phyloP scores from a whole-genome alignment of 2,888 invertebrate genomes.

The Scotopteryx bipunctaria region DNA sequence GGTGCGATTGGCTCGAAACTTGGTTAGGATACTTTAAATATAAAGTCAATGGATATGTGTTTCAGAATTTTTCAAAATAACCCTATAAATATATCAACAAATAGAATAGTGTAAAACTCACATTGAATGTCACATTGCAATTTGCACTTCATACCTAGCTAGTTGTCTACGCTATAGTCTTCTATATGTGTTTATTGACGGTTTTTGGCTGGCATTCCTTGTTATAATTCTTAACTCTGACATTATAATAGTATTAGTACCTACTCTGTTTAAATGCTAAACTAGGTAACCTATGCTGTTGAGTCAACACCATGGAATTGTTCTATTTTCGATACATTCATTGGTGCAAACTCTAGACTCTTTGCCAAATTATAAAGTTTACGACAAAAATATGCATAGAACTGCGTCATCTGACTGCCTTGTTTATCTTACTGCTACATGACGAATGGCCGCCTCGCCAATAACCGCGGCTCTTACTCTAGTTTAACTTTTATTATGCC shows the following conservation, averaged over 20 bases:
- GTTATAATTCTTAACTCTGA: slow-evolving; percentile 1
- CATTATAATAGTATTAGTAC: no score
- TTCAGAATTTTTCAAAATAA: no score
- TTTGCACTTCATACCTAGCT: not conserved
- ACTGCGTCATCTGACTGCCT: slow-evolving; percentile 56
- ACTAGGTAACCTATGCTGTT: slow-evolving; percentile 45
- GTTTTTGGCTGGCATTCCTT: not conserved
- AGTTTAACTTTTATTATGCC: slow-evolving; percentile 29
- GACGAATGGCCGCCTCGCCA: slow-evolving; percentile 34
- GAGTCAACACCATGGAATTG: slow-evolving; percentile 69
- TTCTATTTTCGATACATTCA: slow-evolving; percentile 72
- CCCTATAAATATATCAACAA: no score
- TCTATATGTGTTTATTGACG: no score
- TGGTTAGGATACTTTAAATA: no score
- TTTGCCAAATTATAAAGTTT: slow-evolving; percentile 76
- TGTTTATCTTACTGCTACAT: slow-evolving; percentile 46
- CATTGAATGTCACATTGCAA: not conserved
- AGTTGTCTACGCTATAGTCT: not conserved
- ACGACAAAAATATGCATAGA: slow-evolving; percentile 71
- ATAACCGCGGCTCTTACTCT: slow-evolving; percentile 28
- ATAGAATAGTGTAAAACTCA: no score
- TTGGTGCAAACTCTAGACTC: slow-evolving; percentile 63
- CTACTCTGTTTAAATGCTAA: slow-evolving; percentile 39
- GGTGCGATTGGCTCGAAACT: no score
- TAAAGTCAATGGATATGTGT: no score